These are phyloP conservation scores for Glyptemys insculpta DNA, from an alignment of 2,797 vertebrate species.

Conservation along the genomic window DNA sequence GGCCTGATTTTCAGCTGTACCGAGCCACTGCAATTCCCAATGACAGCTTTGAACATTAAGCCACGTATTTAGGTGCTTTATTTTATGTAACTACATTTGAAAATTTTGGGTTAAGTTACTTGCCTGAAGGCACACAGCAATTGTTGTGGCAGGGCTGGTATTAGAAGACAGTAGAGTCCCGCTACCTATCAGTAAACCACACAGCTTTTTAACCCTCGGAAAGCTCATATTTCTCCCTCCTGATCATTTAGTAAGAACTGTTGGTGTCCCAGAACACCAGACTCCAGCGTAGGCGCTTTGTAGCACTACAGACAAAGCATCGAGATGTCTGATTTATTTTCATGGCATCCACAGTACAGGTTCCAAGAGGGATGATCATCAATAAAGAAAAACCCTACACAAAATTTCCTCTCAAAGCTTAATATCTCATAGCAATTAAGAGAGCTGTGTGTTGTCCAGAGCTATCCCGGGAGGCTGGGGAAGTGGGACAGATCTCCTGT, in stretches of 20 bases:
- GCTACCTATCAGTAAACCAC: accelerated
- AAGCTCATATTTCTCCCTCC: accelerated
- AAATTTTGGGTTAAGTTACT: accelerated
- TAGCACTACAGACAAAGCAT: neutral
- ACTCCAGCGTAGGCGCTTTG: neutral
- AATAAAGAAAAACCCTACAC: neutral
- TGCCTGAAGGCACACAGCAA: neutral
- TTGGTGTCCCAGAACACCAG: accelerated
- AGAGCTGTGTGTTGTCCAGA: neutral
- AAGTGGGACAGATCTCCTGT: neutral
- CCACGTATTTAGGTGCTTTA: accelerated
- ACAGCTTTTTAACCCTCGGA: accelerated
- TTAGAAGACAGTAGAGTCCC: neutral
- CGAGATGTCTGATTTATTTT: neutral
- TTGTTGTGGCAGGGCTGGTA: neutral
- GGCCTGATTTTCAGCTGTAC: neutral
- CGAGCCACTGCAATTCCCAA: neutral
- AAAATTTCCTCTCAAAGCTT: neutral
- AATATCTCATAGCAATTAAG: neutral
- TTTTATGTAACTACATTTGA: accelerated
- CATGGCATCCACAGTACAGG: neutral
- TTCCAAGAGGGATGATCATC: accelerated
- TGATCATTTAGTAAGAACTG: neutral
- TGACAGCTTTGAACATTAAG: neutral
- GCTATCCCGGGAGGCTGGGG: neutral